Percentiles rank a stretch among this genome's conserved stretches.
Conservation (phyloP, 1,140 invertebrate species). For the Procambarus clarkii region DNA sequence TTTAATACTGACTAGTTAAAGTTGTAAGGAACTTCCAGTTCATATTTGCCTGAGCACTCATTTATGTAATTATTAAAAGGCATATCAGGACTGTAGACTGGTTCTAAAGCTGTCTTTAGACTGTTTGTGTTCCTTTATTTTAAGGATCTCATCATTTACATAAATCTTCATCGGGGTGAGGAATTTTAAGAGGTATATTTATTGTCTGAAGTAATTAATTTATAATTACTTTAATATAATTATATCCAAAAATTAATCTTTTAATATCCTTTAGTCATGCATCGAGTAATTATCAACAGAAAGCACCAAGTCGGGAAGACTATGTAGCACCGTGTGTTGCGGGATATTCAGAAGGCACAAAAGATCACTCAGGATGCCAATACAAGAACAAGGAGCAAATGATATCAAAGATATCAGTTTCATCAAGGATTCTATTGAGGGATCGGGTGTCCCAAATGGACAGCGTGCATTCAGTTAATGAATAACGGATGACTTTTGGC, state of each 20-base stretch:
- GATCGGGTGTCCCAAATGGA: too few relatives aligned
- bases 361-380: too few relatives aligned
- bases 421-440: too few relatives aligned
- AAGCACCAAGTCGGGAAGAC: too few relatives aligned
- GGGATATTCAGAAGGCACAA: too few relatives aligned
- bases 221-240: slow-evolving; percentile 47
- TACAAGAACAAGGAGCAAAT: too few relatives aligned
- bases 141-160: slow-evolving; percentile 36
- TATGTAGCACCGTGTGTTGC: too few relatives aligned
- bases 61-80: not conserved
- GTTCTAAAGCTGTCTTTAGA: not conserved
- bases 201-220: slow-evolving; percentile 37
- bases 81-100: not conserved
- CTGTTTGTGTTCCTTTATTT: slow-evolving; percentile 49
- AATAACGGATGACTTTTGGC: too few relatives aligned
- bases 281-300: not conserved
- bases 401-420: too few relatives aligned
- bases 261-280: not conserved
- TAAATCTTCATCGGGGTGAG: slow-evolving; percentile 22
- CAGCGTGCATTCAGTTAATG: too few relatives aligned
- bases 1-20: not conserved
- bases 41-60: not conserved
- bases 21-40: not conserved
- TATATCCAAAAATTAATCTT: not conserved
- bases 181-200: slow-evolving; percentile 17